These are phyloP conservation scores for Enoplosus armatus DNA, from an alignment of 2,797 vertebrate genomes.

Conservation along the genomic window DNA sequence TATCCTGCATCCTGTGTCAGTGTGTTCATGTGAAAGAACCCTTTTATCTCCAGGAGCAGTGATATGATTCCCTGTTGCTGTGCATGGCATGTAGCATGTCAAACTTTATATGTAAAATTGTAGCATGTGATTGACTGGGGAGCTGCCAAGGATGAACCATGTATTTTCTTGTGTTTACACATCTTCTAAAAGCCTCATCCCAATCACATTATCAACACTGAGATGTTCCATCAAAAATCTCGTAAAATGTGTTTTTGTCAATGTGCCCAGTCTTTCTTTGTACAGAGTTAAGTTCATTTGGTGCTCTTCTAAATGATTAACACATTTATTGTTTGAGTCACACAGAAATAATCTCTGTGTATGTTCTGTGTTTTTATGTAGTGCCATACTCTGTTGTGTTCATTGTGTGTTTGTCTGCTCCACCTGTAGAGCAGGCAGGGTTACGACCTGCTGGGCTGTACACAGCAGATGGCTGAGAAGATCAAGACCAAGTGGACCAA, in stretches of 20 bases:
- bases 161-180: background rate
- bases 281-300: background rate
- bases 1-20: conserved; percentile 27
- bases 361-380: background rate
- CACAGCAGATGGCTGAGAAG: conserved; percentile 90
- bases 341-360: background rate
- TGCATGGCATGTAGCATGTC: background rate
- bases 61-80: conserved; percentile 8
- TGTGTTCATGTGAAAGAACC: conserved; percentile 35
- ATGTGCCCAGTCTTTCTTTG: background rate
- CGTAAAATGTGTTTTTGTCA: background rate
- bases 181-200: background rate
- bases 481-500: conserved; percentile 92
- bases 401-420: conserved; percentile 52
- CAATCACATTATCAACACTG: background rate
- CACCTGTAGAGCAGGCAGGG: conserved; percentile 84
- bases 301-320: background rate
- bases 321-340: background rate
- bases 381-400: conserved; percentile 22
- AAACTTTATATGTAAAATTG: background rate
- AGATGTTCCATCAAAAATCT: background rate
- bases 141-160: background rate
- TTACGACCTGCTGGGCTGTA: conserved; percentile 87
- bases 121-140: conserved; percentile 1
- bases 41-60: background rate